A percentile compares a stretch with the other conserved stretches of the same genome.
Evolutionary conservation across 2,888 invertebrate genomes (phyloP).

Genomic region (Aelia acuminata): DNA sequence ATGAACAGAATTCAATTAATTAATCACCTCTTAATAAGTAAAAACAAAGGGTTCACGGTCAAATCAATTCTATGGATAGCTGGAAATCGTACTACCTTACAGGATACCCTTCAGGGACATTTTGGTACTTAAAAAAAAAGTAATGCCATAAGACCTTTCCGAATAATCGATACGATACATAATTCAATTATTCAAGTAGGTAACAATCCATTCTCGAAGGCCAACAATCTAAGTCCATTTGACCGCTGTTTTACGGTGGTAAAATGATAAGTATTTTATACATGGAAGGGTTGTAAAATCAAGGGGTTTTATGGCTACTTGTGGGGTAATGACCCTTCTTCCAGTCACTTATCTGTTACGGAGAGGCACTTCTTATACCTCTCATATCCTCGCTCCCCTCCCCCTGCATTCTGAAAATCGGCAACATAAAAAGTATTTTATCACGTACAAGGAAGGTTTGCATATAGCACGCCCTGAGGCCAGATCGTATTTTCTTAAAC

Average conservation of each 20-base stretch:
- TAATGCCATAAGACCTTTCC: no score
- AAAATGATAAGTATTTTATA: neutral
- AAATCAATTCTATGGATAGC: no score
- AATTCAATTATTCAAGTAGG: no score
- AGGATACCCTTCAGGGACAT: no score
- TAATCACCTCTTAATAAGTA: no score
- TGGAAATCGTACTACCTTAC: no score
- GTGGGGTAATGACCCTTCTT: neutral
- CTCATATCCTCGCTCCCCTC: neutral
- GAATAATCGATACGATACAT: no score
- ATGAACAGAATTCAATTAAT: no score
- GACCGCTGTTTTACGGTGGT: neutral
- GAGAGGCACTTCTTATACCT: neutral
- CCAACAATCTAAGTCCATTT: neutral
- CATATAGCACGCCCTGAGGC: neutral
- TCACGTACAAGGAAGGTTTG: neutral
- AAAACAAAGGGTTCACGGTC: no score
- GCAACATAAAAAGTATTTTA: conserved; percentile 19
- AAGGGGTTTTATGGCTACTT: conserved; percentile 30
- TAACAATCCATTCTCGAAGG: neutral
- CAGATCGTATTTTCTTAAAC: neutral
- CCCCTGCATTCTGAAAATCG: conserved; percentile 16
- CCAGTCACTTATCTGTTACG: conserved; percentile 22
- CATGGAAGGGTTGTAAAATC: conserved; percentile 13
- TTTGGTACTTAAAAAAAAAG: no score